Percentiles rank a stretch among this genome's conserved stretches.
Conservation (phyloP, 1,140 invertebrate genomes). For the Eurosta solidaginis region DNA sequence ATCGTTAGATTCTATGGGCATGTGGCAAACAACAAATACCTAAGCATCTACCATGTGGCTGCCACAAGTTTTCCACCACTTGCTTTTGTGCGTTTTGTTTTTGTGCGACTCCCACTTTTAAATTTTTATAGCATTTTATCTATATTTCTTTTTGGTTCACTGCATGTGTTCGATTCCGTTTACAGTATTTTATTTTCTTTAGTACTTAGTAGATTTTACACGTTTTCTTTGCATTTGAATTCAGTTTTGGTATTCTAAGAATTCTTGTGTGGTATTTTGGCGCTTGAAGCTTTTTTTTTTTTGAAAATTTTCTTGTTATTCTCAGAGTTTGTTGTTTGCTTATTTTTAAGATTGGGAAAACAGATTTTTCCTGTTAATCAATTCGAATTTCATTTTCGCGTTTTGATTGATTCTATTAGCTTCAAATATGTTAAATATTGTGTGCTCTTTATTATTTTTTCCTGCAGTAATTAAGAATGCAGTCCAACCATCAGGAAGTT, state of each 20-base stretch:
- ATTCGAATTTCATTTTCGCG: not conserved
- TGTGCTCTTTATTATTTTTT: too few relatives aligned
- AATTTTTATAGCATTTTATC: not conserved
- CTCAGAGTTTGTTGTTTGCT: not conserved
- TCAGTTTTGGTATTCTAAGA: not conserved
- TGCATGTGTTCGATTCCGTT: not conserved
- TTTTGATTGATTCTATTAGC: not conserved
- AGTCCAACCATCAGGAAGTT: too few relatives aligned
- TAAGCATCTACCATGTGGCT: not conserved
- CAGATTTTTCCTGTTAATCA: constrained; percentile 10
- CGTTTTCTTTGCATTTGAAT: not conserved
- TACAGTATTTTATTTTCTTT: not conserved
- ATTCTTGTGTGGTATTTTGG: constrained; percentile 12
- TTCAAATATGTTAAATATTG: too few relatives aligned
- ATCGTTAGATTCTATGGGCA: too few relatives aligned
- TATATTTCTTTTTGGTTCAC: not conserved
- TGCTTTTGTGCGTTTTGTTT: not conserved
- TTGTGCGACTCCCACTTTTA: not conserved
- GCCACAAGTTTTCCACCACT: not conserved
- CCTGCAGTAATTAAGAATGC: too few relatives aligned
- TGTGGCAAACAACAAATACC: not conserved
- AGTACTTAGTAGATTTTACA: not conserved
- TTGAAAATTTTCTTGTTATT: not conserved
- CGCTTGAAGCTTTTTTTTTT: not conserved
- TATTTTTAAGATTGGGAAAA: not conserved